Evolutionary conservation across 2,888 invertebrate species (phyloP), one percentile per base, ranked within the genome.

Genomic region (Orthosia cruda): DNA sequence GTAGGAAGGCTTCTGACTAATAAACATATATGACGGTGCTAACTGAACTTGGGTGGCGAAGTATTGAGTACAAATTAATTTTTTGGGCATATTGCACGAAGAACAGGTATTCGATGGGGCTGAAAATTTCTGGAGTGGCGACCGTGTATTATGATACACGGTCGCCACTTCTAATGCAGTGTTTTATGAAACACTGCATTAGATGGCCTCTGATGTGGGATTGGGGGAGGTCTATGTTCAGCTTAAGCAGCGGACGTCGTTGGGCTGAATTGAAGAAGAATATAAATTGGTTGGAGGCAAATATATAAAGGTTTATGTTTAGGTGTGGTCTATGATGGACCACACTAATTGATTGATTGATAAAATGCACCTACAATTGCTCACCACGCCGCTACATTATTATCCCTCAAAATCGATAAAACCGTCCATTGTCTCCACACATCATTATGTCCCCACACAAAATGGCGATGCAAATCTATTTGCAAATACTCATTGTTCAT

Each of bases 361-460:
- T 23, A 54, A 54, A 54, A 54, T 12, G 13, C 20, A 54, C n/a
- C 40, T 40, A 11, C 11, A 54, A 58, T n/a, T 58, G 9, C 11
- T 32, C 0, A 32, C 4, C 12, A 58, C 12, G 11, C 12, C 0
- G 32, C 32, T 26, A 26, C 23, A 57, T 26, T 4, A 26, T 57
- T 57, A 16, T 57, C 3, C 1, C 18, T 58, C 4, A 58, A 58
- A 18, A 58, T 3, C 26, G 4, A 32, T 58, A 58, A 18, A 32
- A 32, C 13, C 32, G 20, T 20, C 12, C 32, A 58, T 58, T 32
- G 13, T 58, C 32, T 13, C 32, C 58, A 40, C 32, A 40, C 15
- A 55, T 69, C 20, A 71, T 58, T 58, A n/a, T 9, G 58, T 13
- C 58, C 5, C 12, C 12, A n/a, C 66, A 23, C 40, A 45, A 54